Evolutionary conservation across 2,797 vertebrate genomes (phyloP).

Genomic region (Danio tinwini): DNA sequence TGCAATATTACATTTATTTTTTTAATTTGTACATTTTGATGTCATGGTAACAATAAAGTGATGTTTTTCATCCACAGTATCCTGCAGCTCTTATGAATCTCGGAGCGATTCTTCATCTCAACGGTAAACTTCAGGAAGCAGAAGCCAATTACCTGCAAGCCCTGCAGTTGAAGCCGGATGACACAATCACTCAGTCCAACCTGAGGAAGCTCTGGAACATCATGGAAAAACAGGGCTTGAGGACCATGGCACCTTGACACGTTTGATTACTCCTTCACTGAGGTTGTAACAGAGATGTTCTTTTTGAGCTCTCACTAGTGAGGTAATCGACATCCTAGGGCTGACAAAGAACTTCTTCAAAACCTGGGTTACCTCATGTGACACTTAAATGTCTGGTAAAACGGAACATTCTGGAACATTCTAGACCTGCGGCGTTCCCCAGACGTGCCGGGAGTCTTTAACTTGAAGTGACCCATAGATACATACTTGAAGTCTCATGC

Average conservation of each 20-base stretch:
- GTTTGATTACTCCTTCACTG: slow-evolving; percentile 42
- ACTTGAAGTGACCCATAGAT: slow-evolving; percentile 71
- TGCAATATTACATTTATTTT: too few relatives aligned
- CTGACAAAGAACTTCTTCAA: slow-evolving; percentile 8
- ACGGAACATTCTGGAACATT: slow-evolving; percentile 41
- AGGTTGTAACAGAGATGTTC: slow-evolving; percentile 39
- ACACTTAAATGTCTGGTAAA: slow-evolving; percentile 29
- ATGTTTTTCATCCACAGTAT: slow-evolving; percentile 79
- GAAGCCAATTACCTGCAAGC: slow-evolving; percentile 97
- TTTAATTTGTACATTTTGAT: too few relatives aligned
- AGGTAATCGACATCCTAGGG: slow-evolving; percentile 20
- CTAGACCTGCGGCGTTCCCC: slow-evolving; percentile 18
- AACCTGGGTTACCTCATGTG: slow-evolving; percentile 19
- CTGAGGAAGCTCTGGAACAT: slow-evolving; percentile 99
- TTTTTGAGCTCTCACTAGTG: slow-evolving; percentile 51
- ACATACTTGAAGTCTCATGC: slow-evolving; percentile 71
- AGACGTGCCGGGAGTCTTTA: slow-evolving; percentile 68
- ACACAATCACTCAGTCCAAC: slow-evolving; percentile 97
- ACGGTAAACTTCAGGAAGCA: slow-evolving; percentile 92
- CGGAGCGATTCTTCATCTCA: slow-evolving; percentile 97
- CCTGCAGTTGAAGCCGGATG: slow-evolving; percentile 94
- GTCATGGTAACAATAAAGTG: background rate
- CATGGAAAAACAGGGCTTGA: slow-evolving; percentile 98
- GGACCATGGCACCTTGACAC: slow-evolving; percentile 78
- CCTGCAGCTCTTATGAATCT: slow-evolving; percentile 98